phyloP scores from a whole-genome alignment of 2,888 invertebrate genomes.

The Lochmaea capreae region DNA sequence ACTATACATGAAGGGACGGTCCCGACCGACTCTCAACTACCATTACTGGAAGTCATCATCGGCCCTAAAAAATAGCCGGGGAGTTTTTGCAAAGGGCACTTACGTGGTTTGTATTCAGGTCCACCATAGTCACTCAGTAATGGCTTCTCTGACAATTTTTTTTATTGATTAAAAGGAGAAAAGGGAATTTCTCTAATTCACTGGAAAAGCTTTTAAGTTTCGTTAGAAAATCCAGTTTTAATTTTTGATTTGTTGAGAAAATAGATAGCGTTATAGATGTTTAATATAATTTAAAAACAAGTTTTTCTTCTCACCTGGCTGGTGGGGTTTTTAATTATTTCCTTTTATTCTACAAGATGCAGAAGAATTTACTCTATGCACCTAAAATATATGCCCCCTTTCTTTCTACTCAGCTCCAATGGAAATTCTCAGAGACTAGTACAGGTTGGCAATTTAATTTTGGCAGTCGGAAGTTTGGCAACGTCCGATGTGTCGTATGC shows the following conservation, averaged over 20 bases:
- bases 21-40: constrained; percentile 50
- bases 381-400: too few relatives aligned
- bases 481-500: too few relatives aligned
- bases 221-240: neutral
- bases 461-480: too few relatives aligned
- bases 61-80: constrained; percentile 37
- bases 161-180: neutral
- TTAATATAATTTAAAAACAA: too few relatives aligned
- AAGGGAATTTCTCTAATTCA: neutral
- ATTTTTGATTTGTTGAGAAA: neutral
- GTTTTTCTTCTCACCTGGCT: too few relatives aligned
- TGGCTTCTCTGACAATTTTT: constrained; percentile 38
- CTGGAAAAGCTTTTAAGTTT: neutral
- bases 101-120: constrained; percentile 45
- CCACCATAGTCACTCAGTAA: constrained; percentile 30
- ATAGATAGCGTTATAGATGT: neutral
- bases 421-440: too few relatives aligned
- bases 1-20: constrained; percentile 47
- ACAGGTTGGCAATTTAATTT: too few relatives aligned
- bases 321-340: too few relatives aligned
- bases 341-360: too few relatives aligned
- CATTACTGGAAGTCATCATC: constrained; percentile 57
- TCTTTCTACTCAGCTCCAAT: too few relatives aligned
- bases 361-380: too few relatives aligned
- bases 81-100: constrained; percentile 43